Conservation (phyloP, 2,888 invertebrate species). For the Sicus ferrugineus region DNA sequence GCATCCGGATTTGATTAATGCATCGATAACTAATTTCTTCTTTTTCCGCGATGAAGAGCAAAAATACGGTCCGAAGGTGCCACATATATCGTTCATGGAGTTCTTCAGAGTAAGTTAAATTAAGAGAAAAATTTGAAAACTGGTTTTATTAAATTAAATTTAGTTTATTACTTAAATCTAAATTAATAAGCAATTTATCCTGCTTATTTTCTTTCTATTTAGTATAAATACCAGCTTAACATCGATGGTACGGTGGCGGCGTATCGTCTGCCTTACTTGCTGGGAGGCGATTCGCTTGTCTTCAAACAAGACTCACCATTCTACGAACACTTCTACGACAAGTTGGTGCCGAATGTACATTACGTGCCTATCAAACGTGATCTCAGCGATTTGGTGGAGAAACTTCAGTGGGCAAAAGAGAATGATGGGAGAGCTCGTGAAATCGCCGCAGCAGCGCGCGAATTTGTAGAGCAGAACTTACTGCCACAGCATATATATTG, state of each 20-base stretch:
- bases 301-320: conserved; percentile 94
- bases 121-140: not conserved
- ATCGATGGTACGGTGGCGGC: conserved; percentile 97
- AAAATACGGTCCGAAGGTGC: conserved; percentile 85
- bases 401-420: conserved; percentile 78
- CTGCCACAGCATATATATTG: conserved; percentile 87
- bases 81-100: conserved; percentile 87
- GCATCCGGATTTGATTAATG: conserved; percentile 84
- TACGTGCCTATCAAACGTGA: conserved; percentile 84
- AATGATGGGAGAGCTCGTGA: conserved; percentile 74
- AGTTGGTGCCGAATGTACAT: conserved; percentile 79
- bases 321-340: conserved; percentile 91
- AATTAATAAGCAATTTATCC: too few species aligned
- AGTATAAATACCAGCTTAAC: conserved; percentile 95
- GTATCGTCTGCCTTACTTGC: conserved; percentile 89
- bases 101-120: conserved; percentile 84
- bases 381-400: conserved; percentile 80
- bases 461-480: conserved; percentile 79
- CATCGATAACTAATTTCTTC: conserved; percentile 93
- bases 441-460: conserved; percentile 74
- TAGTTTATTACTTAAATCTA: not conserved
- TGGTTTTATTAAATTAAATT: not conserved
- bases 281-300: conserved; percentile 86
- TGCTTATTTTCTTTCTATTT: conserved; percentile 45
- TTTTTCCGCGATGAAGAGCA: conserved; percentile 87